A percentile compares a stretch with the other conserved stretches of the same genome.
phyloP scores from a whole-genome alignment of 2,113 vertebrate genomes.

The Hypanus sabinus region DNA sequence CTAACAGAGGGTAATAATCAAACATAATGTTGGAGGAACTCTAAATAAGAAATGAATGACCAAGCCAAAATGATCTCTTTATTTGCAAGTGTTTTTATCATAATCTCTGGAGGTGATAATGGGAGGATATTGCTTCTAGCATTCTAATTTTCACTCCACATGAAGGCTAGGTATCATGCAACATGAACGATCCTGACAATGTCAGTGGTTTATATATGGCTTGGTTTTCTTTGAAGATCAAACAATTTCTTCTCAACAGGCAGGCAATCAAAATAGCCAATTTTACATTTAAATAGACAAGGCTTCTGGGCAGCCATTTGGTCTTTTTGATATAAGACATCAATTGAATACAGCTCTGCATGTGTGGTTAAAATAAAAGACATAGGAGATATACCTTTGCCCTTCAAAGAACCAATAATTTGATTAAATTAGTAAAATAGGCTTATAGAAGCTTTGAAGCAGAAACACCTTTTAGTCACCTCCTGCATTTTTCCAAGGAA shows the following conservation, averaged over 20 bases:
- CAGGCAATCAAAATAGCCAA: slow-evolving; percentile 10
- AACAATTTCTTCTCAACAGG: slow-evolving; percentile 13
- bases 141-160: slow-evolving; percentile 16
- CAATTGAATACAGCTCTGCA: not conserved
- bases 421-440: not conserved
- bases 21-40: not conserved
- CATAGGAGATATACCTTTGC: not conserved
- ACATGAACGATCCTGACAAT: slow-evolving; percentile 7
- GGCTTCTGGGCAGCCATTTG: not conserved
- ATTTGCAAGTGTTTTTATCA: not conserved
- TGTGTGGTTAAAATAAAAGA: slow-evolving; percentile 16
- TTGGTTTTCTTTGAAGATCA: slow-evolving; percentile 12
- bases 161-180: slow-evolving; percentile 7
- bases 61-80: not conserved
- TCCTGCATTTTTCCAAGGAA: not conserved
- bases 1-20: not conserved
- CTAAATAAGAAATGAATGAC: not conserved
- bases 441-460: not conserved
- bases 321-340: not conserved
- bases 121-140: not conserved
- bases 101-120: slow-evolving; percentile 3
- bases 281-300: slow-evolving; percentile 25
- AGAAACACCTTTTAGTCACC: not conserved
- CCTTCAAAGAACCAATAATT: slow-evolving; percentile 18
- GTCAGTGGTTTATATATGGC: slow-evolving; percentile 5